Conservation (phyloP, 2,113 vertebrate genomes). For the Neogale vison region DNA sequence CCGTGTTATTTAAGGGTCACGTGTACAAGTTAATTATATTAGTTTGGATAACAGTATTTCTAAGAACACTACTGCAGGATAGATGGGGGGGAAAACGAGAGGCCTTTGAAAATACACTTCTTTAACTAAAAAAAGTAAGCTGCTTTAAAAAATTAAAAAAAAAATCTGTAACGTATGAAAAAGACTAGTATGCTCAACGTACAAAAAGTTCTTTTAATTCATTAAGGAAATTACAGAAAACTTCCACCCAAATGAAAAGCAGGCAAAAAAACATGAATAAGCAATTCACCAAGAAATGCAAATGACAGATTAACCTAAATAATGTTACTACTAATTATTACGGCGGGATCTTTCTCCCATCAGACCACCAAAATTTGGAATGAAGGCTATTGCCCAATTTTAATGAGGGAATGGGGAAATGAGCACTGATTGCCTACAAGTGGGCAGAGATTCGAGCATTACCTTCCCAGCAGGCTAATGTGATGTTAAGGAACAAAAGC, state of each 20-base stretch:
- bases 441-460: not conserved
- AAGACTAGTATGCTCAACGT: slow-evolving; percentile 1
- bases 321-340: not conserved
- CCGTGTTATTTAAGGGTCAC: not conserved
- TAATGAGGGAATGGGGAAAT: not conserved
- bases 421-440: not conserved
- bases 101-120: slow-evolving; percentile 13
- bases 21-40: not conserved
- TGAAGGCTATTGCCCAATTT: not conserved
- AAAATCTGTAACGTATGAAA: not conserved
- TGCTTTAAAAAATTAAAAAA: not conserved
- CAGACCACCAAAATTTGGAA: not conserved
- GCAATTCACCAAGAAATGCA: slow-evolving; percentile 26
- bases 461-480: not conserved
- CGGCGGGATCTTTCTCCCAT: not conserved
- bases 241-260: not conserved
- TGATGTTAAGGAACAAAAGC: not conserved
- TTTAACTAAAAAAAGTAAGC: slow-evolving; percentile 29
- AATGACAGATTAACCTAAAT: not conserved
- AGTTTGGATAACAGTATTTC: not conserved
- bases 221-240: slow-evolving; percentile 12
- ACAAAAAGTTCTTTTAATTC: not conserved
- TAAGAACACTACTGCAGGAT: not conserved
- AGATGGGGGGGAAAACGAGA: not conserved
- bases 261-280: not conserved